These are phyloP conservation scores for Phymorhynchus buccinoides DNA, from an alignment of 1,140 invertebrate species.

Conservation along the genomic window DNA sequence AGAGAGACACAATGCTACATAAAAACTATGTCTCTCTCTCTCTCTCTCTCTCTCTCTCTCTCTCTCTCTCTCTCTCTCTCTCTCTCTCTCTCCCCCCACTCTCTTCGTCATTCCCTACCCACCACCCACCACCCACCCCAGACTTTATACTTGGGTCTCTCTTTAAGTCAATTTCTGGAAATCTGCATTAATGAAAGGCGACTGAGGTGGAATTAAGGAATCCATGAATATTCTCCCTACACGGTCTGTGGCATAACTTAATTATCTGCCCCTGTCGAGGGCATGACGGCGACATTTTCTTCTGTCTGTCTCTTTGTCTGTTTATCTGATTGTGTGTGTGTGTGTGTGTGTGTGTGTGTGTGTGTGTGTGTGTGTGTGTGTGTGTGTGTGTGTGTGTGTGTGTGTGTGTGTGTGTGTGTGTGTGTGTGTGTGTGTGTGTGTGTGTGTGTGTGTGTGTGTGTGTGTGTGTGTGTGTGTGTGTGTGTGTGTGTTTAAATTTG, in stretches of 20 bases:
- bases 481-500: too few relatives aligned
- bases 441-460: too few relatives aligned
- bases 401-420: too few relatives aligned
- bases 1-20: too few relatives aligned
- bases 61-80: not conserved
- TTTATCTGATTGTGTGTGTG: not conserved
- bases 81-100: not conserved
- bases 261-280: not conserved
- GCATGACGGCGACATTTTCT: not conserved
- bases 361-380: slow-evolving; percentile 8
- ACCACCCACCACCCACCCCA: not conserved
- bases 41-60: not conserved
- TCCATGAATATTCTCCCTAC: slow-evolving; percentile 21
- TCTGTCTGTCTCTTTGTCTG: not conserved
- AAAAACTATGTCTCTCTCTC: not conserved
- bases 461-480: too few relatives aligned
- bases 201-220: not conserved
- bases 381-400: not conserved
- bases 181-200: slow-evolving; percentile 22
- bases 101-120: not conserved
- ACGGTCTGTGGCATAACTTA: slow-evolving; percentile 22
- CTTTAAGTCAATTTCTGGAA: slow-evolving; percentile 11
- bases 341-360: not conserved
- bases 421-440: too few relatives aligned
- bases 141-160: not conserved